Percentiles rank a stretch among this genome's conserved stretches.
Conservation (phyloP, 2,113 vertebrate species). For the Macrotis lagotis region DNA sequence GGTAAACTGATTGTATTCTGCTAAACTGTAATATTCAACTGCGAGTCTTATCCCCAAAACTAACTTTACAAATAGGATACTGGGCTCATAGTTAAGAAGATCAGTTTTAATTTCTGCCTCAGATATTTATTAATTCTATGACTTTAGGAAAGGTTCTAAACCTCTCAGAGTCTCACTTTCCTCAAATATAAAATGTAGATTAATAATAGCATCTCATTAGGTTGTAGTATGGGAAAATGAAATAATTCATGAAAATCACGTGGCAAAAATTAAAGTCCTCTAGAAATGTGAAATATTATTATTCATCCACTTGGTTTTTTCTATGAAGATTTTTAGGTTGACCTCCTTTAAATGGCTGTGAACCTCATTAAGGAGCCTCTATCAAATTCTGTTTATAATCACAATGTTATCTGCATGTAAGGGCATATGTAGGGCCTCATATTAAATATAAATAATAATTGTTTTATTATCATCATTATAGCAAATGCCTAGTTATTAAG, state of each 20-base stretch:
- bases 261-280: not conserved
- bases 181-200: not conserved
- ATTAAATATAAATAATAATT: not conserved
- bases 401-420: not conserved
- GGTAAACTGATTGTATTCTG: no score
- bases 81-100: not conserved
- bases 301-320: not conserved
- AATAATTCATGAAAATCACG: not conserved
- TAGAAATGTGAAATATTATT: no score
- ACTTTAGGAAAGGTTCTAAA: no score
- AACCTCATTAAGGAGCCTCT: not conserved
- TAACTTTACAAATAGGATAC: not conserved
- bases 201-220: not conserved
- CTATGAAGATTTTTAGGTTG: not conserved
- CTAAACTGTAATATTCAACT: no score
- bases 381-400: not conserved
- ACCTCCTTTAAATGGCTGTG: not conserved
- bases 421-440: not conserved
- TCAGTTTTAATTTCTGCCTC: not conserved
- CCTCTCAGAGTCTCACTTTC: not conserved
- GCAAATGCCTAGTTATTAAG: not conserved
- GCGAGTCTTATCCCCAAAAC: not conserved
- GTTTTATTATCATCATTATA: not conserved
- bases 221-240: not conserved
- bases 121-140: not conserved